Conservation (phyloP, 30 jellyfish, hydroid and myxozoan genomes). For the Morbakka virulenta region DNA sequence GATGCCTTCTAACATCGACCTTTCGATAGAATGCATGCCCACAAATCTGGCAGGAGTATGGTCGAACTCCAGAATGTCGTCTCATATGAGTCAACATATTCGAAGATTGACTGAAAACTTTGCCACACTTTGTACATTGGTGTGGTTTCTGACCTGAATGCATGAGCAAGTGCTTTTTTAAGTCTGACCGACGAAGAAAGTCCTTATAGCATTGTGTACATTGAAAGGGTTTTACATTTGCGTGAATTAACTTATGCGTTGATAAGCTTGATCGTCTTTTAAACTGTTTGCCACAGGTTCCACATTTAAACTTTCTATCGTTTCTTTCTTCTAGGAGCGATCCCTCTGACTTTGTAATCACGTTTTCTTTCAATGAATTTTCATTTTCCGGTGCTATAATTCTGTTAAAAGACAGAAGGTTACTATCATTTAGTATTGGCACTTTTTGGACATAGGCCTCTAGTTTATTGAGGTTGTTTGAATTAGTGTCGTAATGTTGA, state of each 20-base stretch:
- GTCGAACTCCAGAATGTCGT: conserved; percentile 89
- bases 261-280: conserved; percentile 76
- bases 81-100: conserved; percentile 88
- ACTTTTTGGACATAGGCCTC: not conserved
- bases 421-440: not conserved
- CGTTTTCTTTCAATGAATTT: not conserved
- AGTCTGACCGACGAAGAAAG: conserved; percentile 78
- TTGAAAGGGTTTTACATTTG: conserved; percentile 71
- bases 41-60: conserved; percentile 83
- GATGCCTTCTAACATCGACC: conserved; percentile 69
- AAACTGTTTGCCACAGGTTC: conserved; percentile 55
- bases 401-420: not conserved
- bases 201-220: conserved; percentile 73
- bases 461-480: not conserved
- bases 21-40: conserved; percentile 76
- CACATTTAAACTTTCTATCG: conserved; percentile 39
- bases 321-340: not conserved
- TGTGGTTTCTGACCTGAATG: conserved; percentile 97
- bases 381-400: not conserved
- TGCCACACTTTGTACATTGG: conserved; percentile 76
- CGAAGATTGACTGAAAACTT: conserved; percentile 77
- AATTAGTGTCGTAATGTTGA: not conserved
- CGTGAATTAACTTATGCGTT: conserved; percentile 82
- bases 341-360: not conserved
- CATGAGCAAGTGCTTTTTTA: conserved; percentile 79